These are phyloP conservation scores for Amphiura filiformis DNA, from an alignment of 35 echinoderm and acorn worm genomes.

Conservation along the genomic window DNA sequence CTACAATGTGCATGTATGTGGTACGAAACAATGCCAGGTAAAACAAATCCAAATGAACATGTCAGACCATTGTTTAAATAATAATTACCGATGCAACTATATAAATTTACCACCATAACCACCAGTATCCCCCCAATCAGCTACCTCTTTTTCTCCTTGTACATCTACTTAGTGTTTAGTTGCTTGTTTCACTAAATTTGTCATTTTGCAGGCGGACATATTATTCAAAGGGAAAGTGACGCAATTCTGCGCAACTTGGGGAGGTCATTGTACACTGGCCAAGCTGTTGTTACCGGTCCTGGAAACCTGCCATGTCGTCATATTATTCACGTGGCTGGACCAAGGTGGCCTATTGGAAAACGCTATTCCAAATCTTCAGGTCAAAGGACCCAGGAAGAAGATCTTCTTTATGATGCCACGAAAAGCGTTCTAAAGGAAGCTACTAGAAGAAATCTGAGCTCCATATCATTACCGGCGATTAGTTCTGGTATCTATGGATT, in stretches of 20 bases:
- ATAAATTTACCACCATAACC: no score
- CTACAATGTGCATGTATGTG: no score
- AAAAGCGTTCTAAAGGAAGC: not conserved
- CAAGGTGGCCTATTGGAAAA: not conserved
- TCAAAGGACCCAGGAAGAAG: not conserved
- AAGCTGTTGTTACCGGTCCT: slow-evolving; percentile 30
- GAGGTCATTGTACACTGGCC: not conserved
- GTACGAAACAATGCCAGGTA: no score
- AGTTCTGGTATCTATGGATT: slow-evolving; percentile 45
- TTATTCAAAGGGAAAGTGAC: slow-evolving; percentile 31
- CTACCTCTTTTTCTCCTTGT: no score
- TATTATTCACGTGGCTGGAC: slow-evolving; percentile 47
- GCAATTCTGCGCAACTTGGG: not conserved
- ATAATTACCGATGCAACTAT: no score
- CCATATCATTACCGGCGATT: slow-evolving; percentile 44
- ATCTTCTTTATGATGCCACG: not conserved
- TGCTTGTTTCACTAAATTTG: no score
- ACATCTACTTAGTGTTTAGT: no score
- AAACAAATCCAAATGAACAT: no score
- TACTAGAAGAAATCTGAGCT: not conserved
- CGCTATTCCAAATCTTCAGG: not conserved
- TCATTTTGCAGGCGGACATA: slow-evolving; percentile 17
- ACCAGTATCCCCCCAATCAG: no score
- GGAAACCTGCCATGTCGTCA: slow-evolving; percentile 47
- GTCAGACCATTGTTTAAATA: no score